phyloP scores from a whole-genome alignment of 2,113 vertebrate species.

The Danionella cerebrum region DNA sequence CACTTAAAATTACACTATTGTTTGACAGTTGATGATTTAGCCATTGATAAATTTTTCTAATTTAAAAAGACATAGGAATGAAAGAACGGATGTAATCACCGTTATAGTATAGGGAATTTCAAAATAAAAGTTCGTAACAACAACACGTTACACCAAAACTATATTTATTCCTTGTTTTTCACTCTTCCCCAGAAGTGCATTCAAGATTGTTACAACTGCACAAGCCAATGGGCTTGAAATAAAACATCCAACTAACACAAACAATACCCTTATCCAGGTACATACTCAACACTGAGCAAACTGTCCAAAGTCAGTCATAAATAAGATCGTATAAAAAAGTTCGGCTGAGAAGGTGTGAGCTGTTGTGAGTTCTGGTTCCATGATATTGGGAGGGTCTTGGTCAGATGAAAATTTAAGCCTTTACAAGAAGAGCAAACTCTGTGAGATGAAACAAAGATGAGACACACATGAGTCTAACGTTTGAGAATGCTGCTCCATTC shows the following conservation, averaged over 20 bases:
- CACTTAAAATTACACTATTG: too few species aligned
- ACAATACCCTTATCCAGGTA: constrained; percentile 47
- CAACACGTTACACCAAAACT: constrained; percentile 62
- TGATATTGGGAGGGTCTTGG: constrained; percentile 62
- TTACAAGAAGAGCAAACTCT: constrained; percentile 68
- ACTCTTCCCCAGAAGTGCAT: constrained; percentile 69
- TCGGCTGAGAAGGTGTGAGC: constrained; percentile 61
- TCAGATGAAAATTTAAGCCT: constrained; percentile 67
- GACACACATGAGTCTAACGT: constrained; percentile 34
- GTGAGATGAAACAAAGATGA: constrained; percentile 47
- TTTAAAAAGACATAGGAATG: too few species aligned
- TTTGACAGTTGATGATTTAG: too few species aligned
- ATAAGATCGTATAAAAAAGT: constrained; percentile 63
- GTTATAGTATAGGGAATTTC: neutral
- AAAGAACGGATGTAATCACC: too few species aligned
- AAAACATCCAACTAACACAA: constrained; percentile 49
- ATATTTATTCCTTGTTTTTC: constrained; percentile 73
- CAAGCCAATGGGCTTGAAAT: constrained; percentile 51
- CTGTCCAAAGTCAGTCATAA: constrained; percentile 63
- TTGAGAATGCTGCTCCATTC: constrained; percentile 44
- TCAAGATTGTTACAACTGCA: constrained; percentile 61
- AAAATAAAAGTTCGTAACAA: constrained; percentile 31
- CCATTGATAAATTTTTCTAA: too few species aligned
- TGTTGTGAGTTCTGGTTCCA: constrained; percentile 62
- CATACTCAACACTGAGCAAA: constrained; percentile 56